Evolutionary conservation across 2,113 vertebrate species (phyloP).

Genomic region (Propithecus coquereli): DNA sequence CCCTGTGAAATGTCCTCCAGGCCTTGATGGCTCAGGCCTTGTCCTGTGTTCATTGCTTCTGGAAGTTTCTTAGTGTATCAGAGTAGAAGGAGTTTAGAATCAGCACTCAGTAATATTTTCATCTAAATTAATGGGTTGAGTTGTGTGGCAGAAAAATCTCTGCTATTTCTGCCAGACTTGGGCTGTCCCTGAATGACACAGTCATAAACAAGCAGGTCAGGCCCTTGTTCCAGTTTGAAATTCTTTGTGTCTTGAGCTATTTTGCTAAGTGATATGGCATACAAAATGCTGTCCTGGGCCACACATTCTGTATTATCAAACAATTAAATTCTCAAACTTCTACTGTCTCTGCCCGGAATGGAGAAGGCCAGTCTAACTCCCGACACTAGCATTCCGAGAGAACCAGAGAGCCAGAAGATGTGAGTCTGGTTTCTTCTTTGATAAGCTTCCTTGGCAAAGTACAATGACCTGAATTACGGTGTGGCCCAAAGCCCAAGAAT

Average conservation of each 20-base stretch:
- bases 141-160: conserved; percentile 46
- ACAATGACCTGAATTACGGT: conserved; percentile 40
- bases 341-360: background rate
- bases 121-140: conserved; percentile 47
- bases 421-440: conserved; percentile 56
- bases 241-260: conserved; percentile 8
- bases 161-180: conserved; percentile 46
- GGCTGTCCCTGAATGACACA: conserved; percentile 57
- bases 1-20: background rate
- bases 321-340: conserved; percentile 9
- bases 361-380: background rate
- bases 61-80: background rate
- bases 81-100: background rate
- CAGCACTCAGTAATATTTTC: conserved; percentile 34
- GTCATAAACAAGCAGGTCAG: conserved; percentile 29
- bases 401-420: conserved; percentile 35
- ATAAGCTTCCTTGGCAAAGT: conserved; percentile 61
- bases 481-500: conserved; percentile 41
- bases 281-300: background rate
- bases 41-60: background rate
- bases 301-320: background rate
- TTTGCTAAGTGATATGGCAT: background rate
- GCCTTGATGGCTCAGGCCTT: background rate
- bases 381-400: background rate
- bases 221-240: background rate